phyloP scores from a whole-genome alignment of 2,113 vertebrate species.

The Pterocles gutturalis region DNA sequence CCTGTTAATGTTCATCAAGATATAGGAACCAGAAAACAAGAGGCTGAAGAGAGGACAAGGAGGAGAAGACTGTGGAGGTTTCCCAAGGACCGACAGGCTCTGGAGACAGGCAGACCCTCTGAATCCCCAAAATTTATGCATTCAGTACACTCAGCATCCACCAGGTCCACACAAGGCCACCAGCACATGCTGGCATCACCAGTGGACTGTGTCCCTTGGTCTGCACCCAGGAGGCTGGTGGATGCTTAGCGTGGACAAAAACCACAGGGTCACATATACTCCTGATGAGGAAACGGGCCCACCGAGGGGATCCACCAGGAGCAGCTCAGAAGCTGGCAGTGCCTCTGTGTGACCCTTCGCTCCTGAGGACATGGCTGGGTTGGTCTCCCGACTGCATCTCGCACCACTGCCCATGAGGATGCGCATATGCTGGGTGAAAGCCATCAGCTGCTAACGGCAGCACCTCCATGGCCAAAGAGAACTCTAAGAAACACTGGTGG shows the following conservation, averaged over 20 bases:
- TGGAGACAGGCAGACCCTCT: neutral
- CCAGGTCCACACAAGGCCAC: neutral
- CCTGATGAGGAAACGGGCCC: neutral
- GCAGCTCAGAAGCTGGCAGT: neutral
- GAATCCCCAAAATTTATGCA: neutral
- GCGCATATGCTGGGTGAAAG: neutral
- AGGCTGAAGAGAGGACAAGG: neutral
- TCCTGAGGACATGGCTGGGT: accelerated
- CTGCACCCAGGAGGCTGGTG: neutral
- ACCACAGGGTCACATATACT: neutral
- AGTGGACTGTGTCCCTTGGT: neutral
- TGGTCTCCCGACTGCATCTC: neutral
- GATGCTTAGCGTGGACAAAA: accelerated
- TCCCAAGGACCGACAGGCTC: neutral
- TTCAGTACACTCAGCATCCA: neutral
- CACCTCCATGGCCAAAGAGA: neutral
- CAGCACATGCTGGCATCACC: neutral
- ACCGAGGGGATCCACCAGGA: neutral
- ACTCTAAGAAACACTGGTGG: neutral
- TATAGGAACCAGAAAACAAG: neutral
- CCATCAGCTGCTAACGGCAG: neutral
- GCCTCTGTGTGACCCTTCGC: neutral
- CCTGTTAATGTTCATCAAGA: neutral
- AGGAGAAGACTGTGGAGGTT: neutral
- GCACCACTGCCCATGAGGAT: accelerated